Evolutionary conservation across 2,797 vertebrate species (phyloP).

Genomic region (Coregonus suidteri): DNA sequence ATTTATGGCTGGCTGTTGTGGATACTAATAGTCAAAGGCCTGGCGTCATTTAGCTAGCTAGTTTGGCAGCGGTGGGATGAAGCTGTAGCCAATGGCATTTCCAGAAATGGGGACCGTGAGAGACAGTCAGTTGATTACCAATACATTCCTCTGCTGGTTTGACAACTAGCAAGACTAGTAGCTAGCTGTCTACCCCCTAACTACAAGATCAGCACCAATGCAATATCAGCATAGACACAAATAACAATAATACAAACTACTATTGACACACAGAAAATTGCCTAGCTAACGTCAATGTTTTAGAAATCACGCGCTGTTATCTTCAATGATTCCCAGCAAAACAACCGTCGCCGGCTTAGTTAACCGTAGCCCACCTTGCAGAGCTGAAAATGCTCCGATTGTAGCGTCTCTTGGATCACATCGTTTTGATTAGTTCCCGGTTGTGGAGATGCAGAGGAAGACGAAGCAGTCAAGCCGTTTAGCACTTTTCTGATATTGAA

Average conservation of each 20-base stretch:
- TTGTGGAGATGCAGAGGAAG: conserved; percentile 78
- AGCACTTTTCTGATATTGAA: conserved; percentile 97
- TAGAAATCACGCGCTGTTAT: not conserved
- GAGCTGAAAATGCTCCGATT: conserved; percentile 97
- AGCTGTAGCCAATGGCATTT: conserved; percentile 7
- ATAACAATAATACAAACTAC: not conserved
- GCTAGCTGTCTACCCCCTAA: conserved; percentile 3
- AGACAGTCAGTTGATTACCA: conserved; percentile 2
- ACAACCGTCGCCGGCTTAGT: not conserved
- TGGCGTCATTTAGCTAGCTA: not conserved
- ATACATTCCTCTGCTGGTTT: not conserved
- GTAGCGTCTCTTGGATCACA: conserved; percentile 88
- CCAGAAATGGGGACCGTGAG: not conserved
- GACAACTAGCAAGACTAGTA: not conserved
- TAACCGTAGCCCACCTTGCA: conserved; percentile 88
- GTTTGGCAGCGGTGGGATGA: not conserved
- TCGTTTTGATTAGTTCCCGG: conserved; percentile 85
- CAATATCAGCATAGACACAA: not conserved
- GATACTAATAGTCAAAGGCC: not conserved
- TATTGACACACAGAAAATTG: not conserved
- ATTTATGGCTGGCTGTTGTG: not conserved
- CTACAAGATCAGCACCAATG: not conserved
- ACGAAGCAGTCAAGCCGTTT: conserved; percentile 92
- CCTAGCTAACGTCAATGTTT: too few relatives aligned
- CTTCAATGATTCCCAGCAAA: not conserved